Evolutionary conservation across 2,888 invertebrate species (phyloP), one percentile per base, ranked within the genome.

Genomic region (Drosophila percnosoma): DNA sequence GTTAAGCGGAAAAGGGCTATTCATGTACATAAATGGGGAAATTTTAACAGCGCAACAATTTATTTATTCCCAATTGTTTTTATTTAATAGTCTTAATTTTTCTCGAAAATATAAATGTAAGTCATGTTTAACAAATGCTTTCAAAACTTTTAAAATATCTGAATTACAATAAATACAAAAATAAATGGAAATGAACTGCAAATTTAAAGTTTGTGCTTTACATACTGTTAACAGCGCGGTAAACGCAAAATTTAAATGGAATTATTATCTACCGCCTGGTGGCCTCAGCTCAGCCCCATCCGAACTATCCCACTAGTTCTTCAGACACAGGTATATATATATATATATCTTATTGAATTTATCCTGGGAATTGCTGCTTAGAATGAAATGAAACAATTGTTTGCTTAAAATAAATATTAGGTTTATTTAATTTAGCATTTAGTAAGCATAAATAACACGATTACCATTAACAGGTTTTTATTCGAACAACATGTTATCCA

Each of bases 371-470:
- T 15, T 4, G 4, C 15, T 24, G 8, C 24, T 45, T 4, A 24
- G 5, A 33, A 21, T n/a, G 2, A 31, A 54, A 24, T 24, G 13
- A 24, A 40, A n/a, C 21, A 31, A 10, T 1, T 7, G 4, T 27
- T 31, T n/a, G 18, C 42, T 75, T 57, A 61, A 70, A 75, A 80
- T 75, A 80, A 78, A 65, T 65, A 68, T 68, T 64, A 75, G 55
- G 18, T 80, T 87, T 87, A 76, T 83, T 83, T 40, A 64, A 70
- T 82, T 73, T 74, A 82, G 87, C 85, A 78, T 76, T 85, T 70
- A 85, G 80, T 88, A 85, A 79, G 88, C 85, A 84, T 83, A 71
- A 38, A 59, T 80, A 78, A 78, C 71, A 80, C 40, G 65, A 59
- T 63, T 63, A 34, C 67, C 72, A 55, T 52, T 36, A 40, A 48